These are phyloP conservation scores for Rhaphigaster nebulosa DNA, from an alignment of 2,888 invertebrate species.

Conservation along the genomic window DNA sequence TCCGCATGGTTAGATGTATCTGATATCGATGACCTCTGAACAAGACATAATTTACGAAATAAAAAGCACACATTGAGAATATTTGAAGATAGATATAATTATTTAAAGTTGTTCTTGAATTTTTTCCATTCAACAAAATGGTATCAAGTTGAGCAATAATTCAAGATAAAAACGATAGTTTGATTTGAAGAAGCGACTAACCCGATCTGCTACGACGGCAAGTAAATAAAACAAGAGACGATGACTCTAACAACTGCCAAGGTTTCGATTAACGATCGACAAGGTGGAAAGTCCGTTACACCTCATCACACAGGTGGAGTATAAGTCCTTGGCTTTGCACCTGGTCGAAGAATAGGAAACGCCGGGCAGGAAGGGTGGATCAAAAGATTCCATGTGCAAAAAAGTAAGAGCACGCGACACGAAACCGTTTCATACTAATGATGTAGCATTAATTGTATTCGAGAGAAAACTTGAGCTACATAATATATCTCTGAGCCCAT, in stretches of 20 bases:
- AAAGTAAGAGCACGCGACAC: background rate
- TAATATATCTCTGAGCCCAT: background rate
- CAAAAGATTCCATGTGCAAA: background rate
- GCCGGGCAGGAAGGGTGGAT: background rate
- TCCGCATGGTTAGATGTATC: too few species aligned
- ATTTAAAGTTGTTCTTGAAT: too few species aligned
- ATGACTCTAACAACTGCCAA: background rate
- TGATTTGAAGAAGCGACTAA: background rate
- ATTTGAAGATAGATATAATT: too few species aligned
- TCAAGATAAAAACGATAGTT: background rate
- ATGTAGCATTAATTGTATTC: background rate
- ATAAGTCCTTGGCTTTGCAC: background rate
- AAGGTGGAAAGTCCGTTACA: background rate
- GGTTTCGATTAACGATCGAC: background rate
- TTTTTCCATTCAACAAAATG: background rate
- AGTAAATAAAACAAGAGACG: background rate
- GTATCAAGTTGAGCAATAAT: background rate
- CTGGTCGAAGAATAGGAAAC: background rate
- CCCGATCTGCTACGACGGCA: background rate
- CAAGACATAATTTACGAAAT: too few species aligned
- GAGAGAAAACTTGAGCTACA: background rate
- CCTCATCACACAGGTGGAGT: background rate
- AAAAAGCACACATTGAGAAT: too few species aligned
- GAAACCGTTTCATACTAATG: background rate
- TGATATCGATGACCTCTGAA: too few species aligned